Base-by-base conservation (phyloP, 2,797 vertebrate genomes). In the Garrulus glandarius region DNA sequence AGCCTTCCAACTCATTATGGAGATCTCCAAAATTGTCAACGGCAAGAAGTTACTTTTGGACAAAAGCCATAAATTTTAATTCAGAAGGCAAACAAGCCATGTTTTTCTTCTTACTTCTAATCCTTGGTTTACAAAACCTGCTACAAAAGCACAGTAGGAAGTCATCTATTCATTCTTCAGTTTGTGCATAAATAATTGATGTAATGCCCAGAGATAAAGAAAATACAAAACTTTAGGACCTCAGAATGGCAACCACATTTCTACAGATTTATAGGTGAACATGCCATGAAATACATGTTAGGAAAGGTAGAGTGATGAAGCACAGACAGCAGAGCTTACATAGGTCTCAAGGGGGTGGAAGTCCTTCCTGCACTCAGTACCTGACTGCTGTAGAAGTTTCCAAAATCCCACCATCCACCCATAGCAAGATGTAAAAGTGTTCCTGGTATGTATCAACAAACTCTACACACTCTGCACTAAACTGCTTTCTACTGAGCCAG, bases 341-440 rank as follows among this genome's bases (percentile, higher is more conserved):
- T 0, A 30, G 14, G 18, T 67, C 29, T 74, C 32, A 64, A 23
- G 3, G 21, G 32, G 5, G 3, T 52, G 8, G 15, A 70, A 86
- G 21, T 57, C 32, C 43, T 53, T 52, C 53, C 59, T 52, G 46
- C 20, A 78, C 11, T 11, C 68, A 70, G 32, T 12, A 76, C 9
- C 21, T 46, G n/a, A 15, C 23, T 72, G 22, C 1, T 46, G 21
- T 2, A 76, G 32, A 37, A 29, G 13, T 46, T 77, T 2, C 15
- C 70, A 92, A 53, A 85, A 56, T 32, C 71, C 32, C 37, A 26
- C 9, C 8, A 39, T 49, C 44, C 26, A 36, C 5, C 30, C 29
- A n/a, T 3, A 20, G 16, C 39, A 92, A 4, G 10, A 52, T 1
- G 12, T 1, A 0, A 7, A 69, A 49, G 8, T 9, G 21, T 21